Base-by-base conservation (phyloP, 2,113 vertebrate genomes). In the Casuarius casuarius region DNA sequence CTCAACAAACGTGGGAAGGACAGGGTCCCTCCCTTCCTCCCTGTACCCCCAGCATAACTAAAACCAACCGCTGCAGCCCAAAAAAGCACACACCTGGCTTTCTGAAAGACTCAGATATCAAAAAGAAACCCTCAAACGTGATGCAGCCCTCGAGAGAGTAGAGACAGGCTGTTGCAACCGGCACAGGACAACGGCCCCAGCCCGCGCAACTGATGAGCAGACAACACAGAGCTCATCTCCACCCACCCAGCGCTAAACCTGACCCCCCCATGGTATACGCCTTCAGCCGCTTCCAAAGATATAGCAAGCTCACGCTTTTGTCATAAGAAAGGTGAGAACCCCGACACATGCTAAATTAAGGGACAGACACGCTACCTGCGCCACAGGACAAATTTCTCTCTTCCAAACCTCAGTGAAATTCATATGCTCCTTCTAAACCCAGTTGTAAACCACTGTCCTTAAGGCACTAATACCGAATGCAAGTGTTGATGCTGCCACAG, bases 391-490 rank as follows among this genome's bases (percentile, higher is more conserved):
- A 17, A 48, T 2, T 7, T 12, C 54, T 67, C 78, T 84, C 33
- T 52, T 25, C 33, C 75, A 88, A 91, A 84, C 31, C 83, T 76
- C 25, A 5, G 29, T 12, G 66, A 79, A 87, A 75, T 73, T 65
- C 70, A 12, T 49, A 65, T 42, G 49, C 94, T 91, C 65, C 90
- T 90, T 46, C n/a, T 13, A 77, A 90, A 83, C 49, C 48, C 95
- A 21, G 56, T 5, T 58, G 83, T 4, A 74, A 86, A 88, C 22
- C 33, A 0, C 79, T 9, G 1, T 63, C 88, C 95, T 52, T 20
- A 5, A 51, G 90, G 79, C 61, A 13, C 25, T 19, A 21, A 17
- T 2, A 11, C 78, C 13, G 46, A 84, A 19, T 5, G 72, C 18
- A 29, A 28, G 89, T 52, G 10, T 2, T 19, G 74, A 33, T 22